phyloP scores from a whole-genome alignment of 2,888 invertebrate genomes.

The Scaeva pyrastri region DNA sequence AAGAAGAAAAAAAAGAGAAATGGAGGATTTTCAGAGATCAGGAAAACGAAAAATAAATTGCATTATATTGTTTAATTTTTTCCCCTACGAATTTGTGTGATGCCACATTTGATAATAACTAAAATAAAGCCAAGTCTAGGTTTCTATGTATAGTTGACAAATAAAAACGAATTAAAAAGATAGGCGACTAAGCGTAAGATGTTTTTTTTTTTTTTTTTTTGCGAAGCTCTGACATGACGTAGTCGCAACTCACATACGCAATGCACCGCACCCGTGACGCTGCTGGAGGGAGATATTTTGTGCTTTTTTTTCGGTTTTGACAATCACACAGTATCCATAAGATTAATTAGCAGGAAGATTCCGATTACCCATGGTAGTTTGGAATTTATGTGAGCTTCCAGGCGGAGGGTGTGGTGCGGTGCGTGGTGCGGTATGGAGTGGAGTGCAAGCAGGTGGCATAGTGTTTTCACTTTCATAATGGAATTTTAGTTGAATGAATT shows the following conservation, averaged over 20 bases:
- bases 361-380: conserved; percentile 41
- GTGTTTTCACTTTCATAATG: conserved; percentile 69
- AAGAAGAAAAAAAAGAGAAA: conserved; percentile 44
- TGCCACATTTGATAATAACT: conserved; percentile 66
- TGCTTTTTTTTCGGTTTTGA: conserved; percentile 35
- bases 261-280: conserved; percentile 20
- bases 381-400: conserved; percentile 20
- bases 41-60: conserved; percentile 42
- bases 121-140: conserved; percentile 62
- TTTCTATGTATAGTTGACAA: conserved; percentile 50
- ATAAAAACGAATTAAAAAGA: conserved; percentile 23
- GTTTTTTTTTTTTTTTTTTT: neutral
- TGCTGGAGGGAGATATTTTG: neutral
- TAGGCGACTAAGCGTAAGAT: conserved; percentile 25
- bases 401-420: too few relatives aligned
- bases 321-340: conserved; percentile 45
- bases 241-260: conserved; percentile 18
- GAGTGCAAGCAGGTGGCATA: neutral
- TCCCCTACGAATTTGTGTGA: conserved; percentile 27
- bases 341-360: conserved; percentile 69
- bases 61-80: neutral
- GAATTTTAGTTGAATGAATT: conserved; percentile 36
- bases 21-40: conserved; percentile 51
- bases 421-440: too few relatives aligned
- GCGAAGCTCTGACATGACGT: conserved; percentile 29